phyloP scores from a whole-genome alignment of 2,888 invertebrate species.

The Ectemnius cavifrons region DNA sequence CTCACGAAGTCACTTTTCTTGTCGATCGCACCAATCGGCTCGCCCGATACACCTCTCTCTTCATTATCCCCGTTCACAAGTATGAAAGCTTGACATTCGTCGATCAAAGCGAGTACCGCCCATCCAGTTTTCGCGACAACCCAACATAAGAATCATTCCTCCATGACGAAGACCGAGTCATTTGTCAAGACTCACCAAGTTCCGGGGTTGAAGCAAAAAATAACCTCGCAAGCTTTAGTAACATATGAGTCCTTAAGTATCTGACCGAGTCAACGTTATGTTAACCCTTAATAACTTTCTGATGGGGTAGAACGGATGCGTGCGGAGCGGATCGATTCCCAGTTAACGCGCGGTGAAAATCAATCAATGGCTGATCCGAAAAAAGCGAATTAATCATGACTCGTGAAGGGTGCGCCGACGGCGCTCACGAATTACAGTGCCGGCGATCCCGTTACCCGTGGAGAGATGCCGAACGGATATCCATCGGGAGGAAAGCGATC shows the following conservation, averaged over 20 bases:
- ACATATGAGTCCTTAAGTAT: no score
- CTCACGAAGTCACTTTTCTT: conserved; percentile 42
- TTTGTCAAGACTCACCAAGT: no score
- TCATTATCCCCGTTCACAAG: conserved; percentile 26
- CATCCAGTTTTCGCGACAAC: not conserved
- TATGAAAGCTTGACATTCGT: conserved; percentile 29
- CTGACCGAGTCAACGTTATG: no score
- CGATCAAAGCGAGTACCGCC: conserved; percentile 29
- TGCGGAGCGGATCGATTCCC: no score
- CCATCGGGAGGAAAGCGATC: conserved; percentile 45
- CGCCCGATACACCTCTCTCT: conserved; percentile 13
- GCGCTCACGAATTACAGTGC: conserved; percentile 22
- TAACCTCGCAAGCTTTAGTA: no score
- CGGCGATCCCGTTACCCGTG: conserved; percentile 20
- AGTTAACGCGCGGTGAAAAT: not conserved
- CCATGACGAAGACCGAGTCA: no score
- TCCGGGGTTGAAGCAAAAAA: no score
- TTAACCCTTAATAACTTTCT: no score
- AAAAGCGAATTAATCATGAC: conserved; percentile 27
- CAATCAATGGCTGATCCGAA: not conserved
- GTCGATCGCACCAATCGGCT: conserved; percentile 28
- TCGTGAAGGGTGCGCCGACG: conserved; percentile 20
- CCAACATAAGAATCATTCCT: no score
- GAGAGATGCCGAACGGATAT: conserved; percentile 35
- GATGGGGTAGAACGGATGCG: no score